These are phyloP conservation scores for Synergus laeviventris DNA, from an alignment of 2,888 invertebrate species.

Conservation along the genomic window DNA sequence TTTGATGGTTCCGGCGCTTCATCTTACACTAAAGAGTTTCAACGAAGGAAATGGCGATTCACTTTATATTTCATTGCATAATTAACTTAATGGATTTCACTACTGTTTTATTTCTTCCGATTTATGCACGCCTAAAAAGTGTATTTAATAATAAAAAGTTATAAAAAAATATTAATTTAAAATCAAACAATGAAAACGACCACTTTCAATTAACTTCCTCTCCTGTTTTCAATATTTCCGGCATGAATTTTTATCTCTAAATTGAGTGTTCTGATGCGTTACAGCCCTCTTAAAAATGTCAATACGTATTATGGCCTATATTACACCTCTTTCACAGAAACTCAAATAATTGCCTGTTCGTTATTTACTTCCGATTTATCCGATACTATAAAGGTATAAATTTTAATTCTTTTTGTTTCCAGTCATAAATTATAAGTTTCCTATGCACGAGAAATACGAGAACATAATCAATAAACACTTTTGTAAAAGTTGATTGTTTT, in stretches of 20 bases:
- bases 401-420: neutral
- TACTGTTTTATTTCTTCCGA: neutral
- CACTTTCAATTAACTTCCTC: too few relatives aligned
- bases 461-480: neutral
- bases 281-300: neutral
- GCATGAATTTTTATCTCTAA: neutral
- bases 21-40: slow-evolving; percentile 43
- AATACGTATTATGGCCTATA: neutral
- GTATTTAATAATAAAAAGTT: too few relatives aligned
- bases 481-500: too few relatives aligned
- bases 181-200: too few relatives aligned
- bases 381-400: neutral
- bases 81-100: neutral
- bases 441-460: neutral
- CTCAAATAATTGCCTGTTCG: neutral
- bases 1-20: slow-evolving; percentile 51
- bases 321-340: neutral
- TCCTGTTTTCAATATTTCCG: too few relatives aligned
- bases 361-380: neutral
- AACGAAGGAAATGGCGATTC: neutral
- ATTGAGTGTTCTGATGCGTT: neutral
- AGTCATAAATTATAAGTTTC: neutral
- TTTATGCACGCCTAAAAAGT: too few relatives aligned
- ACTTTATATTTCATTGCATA: slow-evolving; percentile 47
- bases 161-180: too few relatives aligned